A percentile compares a stretch with the other conserved stretches of the same genome.
Evolutionary conservation across 2,888 invertebrate genomes (phyloP).

Genomic region (Cactoblastis cactorum): DNA sequence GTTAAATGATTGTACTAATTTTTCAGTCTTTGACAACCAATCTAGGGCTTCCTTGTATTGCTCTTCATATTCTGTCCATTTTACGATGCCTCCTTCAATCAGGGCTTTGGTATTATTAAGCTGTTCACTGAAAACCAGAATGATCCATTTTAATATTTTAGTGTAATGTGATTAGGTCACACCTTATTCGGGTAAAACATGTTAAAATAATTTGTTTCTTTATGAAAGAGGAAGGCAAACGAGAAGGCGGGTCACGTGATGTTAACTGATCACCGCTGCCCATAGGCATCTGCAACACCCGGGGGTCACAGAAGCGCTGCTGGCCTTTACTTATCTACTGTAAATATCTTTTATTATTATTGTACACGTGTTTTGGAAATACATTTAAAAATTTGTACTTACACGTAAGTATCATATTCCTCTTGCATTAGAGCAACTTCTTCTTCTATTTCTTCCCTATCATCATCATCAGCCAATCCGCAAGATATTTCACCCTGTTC

Average conservation of each 20-base stretch:
- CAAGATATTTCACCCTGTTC: conserved; percentile 93
- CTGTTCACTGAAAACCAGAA: conserved; percentile 80
- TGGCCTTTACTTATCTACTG: no score
- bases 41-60: conserved; percentile 93
- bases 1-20: conserved; percentile 92
- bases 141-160: no score
- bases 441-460: conserved; percentile 94
- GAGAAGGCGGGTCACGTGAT: no score
- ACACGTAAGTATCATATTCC: conserved; percentile 91
- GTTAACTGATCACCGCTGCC: no score
- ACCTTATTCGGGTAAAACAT: no score
- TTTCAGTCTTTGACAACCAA: conserved; percentile 94
- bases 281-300: no score
- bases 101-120: conserved; percentile 88
- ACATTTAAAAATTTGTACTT: conserved; percentile 62
- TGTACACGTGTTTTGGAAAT: no score
- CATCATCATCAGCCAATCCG: conserved; percentile 89
- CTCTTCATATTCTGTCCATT: conserved; percentile 97
- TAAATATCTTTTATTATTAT: no score
- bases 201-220: no score
- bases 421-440: conserved; percentile 94
- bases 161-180: no score
- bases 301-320: no score
- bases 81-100: conserved; percentile 92
- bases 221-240: no score